Percentiles rank a stretch among this genome's conserved stretches.
Conservation (phyloP, 2,113 vertebrate genomes). For the Plecturocebus donacophilus region DNA sequence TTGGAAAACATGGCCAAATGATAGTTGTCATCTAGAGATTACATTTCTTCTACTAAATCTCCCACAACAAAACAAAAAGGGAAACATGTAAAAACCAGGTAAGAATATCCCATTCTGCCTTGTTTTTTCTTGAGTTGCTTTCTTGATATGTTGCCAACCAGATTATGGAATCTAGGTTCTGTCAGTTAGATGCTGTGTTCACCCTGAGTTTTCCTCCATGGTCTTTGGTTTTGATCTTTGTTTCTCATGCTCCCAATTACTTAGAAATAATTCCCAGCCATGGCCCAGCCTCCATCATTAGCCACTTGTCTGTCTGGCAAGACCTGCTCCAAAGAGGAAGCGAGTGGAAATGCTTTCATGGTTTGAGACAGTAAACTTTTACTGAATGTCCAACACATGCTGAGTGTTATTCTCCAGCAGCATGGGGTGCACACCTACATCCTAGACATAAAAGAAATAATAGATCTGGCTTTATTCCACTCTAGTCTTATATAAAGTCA, state of each 20-base stretch:
- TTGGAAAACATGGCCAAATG: neutral
- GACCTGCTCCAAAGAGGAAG: slow-evolving; percentile 29
- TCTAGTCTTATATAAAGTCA: neutral
- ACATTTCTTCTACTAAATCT: neutral
- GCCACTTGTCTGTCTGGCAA: slow-evolving; percentile 22
- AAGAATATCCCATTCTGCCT: neutral
- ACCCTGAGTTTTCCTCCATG: neutral
- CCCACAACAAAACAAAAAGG: neutral
- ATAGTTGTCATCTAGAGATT: neutral
- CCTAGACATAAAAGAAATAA: slow-evolving; percentile 51
- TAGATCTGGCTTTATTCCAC: neutral
- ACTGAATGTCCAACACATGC: slow-evolving; percentile 45
- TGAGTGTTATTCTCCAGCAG: slow-evolving; percentile 35
- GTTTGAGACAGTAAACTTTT: slow-evolving; percentile 49
- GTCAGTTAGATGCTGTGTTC: neutral
- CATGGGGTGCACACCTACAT: neutral
- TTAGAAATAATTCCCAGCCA: slow-evolving; percentile 17
- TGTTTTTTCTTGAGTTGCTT: neutral
- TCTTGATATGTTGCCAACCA: neutral
- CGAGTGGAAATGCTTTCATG: slow-evolving; percentile 10
- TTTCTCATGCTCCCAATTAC: neutral
- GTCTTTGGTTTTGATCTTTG: slow-evolving; percentile 21
- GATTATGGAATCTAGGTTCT: neutral
- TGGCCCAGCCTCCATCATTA: slow-evolving; percentile 32
- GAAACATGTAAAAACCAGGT: neutral